These are phyloP conservation scores for Drosophila infuscata DNA, from an alignment of 2,888 invertebrate species.

Conservation along the genomic window DNA sequence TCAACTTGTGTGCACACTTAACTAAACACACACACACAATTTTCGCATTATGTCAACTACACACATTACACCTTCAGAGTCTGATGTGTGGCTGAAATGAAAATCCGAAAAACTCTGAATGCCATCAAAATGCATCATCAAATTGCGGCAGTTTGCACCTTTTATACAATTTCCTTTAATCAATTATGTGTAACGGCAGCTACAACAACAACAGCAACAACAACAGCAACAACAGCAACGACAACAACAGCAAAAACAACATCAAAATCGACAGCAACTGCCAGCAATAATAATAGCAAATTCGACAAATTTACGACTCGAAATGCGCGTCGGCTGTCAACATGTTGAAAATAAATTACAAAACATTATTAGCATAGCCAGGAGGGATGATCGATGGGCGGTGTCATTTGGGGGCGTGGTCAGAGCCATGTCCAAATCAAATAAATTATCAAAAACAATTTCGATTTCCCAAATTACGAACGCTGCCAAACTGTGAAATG, in stretches of 20 bases:
- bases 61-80: neutral
- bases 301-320: conserved; percentile 65
- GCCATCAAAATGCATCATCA: conserved; percentile 61
- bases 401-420: conserved; percentile 34
- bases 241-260: conserved; percentile 17
- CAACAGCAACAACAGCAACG: conserved; percentile 7
- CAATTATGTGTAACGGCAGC: conserved; percentile 66
- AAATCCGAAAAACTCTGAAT: conserved; percentile 40
- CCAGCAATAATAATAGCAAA: conserved; percentile 58
- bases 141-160: conserved; percentile 70
- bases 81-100: conserved; percentile 34
- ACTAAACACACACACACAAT: neutral
- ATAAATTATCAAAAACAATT: conserved; percentile 60
- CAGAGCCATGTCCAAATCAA: conserved; percentile 55
- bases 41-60: neutral
- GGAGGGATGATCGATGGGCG: conserved; percentile 56
- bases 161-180: conserved; percentile 73
- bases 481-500: neutral
- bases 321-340: conserved; percentile 71
- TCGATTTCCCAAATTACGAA: neutral
- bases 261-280: conserved; percentile 35
- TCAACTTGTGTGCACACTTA: conserved; percentile 2
- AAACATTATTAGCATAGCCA: conserved; percentile 74
- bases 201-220: conserved; percentile 19
- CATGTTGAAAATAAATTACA: conserved; percentile 76